phyloP scores from a whole-genome alignment of 2,113 vertebrate genomes.

The Cryptomyrus ogoouensis region DNA sequence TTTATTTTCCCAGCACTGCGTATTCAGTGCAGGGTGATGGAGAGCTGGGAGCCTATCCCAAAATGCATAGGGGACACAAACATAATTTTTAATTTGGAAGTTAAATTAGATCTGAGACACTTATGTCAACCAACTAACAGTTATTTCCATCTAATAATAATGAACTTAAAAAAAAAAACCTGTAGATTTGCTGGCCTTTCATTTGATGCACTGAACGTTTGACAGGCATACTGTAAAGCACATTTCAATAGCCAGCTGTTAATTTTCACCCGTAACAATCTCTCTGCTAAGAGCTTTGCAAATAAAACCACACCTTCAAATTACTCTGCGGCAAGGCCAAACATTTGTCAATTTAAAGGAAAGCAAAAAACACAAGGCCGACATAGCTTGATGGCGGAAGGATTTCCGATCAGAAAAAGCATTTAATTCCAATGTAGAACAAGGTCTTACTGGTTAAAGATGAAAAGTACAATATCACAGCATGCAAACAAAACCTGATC shows the following conservation, averaged over 20 bases:
- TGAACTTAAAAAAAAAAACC: background rate
- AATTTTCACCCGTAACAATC: background rate
- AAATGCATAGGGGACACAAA: background rate
- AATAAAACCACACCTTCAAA: background rate
- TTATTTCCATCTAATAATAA: background rate
- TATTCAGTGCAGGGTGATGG: background rate
- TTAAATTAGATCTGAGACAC: background rate
- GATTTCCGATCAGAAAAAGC: background rate
- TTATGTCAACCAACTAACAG: background rate
- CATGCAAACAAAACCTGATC: background rate
- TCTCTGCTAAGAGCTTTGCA: background rate
- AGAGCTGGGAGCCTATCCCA: background rate
- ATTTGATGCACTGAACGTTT: background rate
- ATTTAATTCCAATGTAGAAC: background rate
- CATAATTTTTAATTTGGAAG: background rate
- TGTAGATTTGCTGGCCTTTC: background rate
- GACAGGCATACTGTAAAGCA: background rate
- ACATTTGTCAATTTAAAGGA: background rate
- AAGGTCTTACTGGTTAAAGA: background rate
- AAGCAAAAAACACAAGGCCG: background rate
- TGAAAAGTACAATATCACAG: background rate
- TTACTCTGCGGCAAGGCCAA: background rate
- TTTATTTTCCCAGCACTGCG: background rate
- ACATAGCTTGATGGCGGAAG: background rate
- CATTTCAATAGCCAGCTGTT: background rate